Base-by-base conservation (phyloP, 1,140 invertebrate genomes). In the Lepidurus arcticus region DNA sequence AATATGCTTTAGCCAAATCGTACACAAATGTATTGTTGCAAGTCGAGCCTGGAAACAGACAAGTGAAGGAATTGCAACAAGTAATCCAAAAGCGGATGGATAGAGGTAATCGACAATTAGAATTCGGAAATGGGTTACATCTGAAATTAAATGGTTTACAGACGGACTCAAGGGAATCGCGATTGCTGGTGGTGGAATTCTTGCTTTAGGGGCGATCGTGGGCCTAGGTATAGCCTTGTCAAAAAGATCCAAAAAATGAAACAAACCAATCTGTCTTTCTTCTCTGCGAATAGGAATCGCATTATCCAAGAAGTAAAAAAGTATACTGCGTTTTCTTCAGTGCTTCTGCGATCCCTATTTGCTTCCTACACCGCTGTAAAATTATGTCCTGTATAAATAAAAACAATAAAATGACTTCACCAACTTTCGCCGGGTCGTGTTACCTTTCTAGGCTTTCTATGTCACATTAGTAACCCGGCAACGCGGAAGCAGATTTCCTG, bases 1-100 rank as follows among this genome's bases (percentile, higher is more conserved):
- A 97, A 84, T 97, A 95, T 84, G 88, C 89, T 73, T 89, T 91
- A 85, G 94, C 96, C 0, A 84, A 96, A 73, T 89, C 92, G 44
- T 97, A 94, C 85, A 89, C 93, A 1, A 89, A 92, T 83, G 87
- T 90, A 44, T 93, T 98, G 83, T 87, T 96, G 16, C 88, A 91
- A 83, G 92, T 96, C 73, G 96, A 98, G 86, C 94, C 94, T n/a
- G 90, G 89, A 26, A 98, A 98, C 84, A 89, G 91, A 81, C 96
- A 98, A 88, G 95, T 96, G 4, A 86, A 91, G 78, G 88, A 88
- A 76, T 88, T 96, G 78, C 88, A 97, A 88, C 87, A 89, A 76
- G 88, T 91, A 79, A 95, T 98, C 77, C 92, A 93, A 82, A 93
- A 94, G 82, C 90, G 91, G 84, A 94, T 96, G 91, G 93, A 94